These are phyloP conservation scores for Embiotoca jacksoni DNA, from an alignment of 2,113 vertebrate species.

Conservation along the genomic window DNA sequence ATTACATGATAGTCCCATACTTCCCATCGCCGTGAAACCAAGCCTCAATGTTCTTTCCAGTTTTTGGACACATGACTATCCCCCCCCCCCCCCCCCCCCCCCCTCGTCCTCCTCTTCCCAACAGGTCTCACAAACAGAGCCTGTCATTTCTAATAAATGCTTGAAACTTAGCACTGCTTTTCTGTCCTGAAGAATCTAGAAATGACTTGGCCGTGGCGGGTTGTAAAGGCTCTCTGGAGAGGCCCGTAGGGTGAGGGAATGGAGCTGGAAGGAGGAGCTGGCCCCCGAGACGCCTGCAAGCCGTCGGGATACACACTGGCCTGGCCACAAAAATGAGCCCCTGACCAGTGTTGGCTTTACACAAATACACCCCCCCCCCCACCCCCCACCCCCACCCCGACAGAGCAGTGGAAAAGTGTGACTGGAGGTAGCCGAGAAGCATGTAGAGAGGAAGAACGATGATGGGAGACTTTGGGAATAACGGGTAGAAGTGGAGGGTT, in stretches of 20 bases:
- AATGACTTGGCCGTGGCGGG: slow-evolving; percentile 66
- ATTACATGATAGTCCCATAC: slow-evolving; percentile 61
- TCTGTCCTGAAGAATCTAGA: slow-evolving; percentile 51
- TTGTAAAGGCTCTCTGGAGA: slow-evolving; percentile 66
- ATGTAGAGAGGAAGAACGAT: slow-evolving; percentile 53
- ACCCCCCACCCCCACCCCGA: slow-evolving; percentile 59
- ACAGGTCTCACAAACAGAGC: slow-evolving; percentile 64
- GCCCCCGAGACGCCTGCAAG: slow-evolving; percentile 66
- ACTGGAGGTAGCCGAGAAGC: slow-evolving; percentile 65
- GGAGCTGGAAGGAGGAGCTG: slow-evolving; percentile 75
- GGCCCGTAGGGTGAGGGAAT: slow-evolving; percentile 77
- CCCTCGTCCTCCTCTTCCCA: slow-evolving; percentile 29
- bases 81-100: no score
- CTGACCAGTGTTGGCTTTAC: slow-evolving; percentile 69
- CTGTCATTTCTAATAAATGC: slow-evolving; percentile 77
- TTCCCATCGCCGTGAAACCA: slow-evolving; percentile 65
- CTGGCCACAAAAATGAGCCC: slow-evolving; percentile 65
- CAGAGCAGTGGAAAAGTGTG: slow-evolving; percentile 74
- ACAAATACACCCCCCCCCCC: slow-evolving; percentile 70
- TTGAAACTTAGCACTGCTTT: slow-evolving; percentile 62
- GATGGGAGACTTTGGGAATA: slow-evolving; percentile 67
- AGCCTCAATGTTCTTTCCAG: slow-evolving; percentile 62
- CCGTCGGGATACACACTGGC: slow-evolving; percentile 76
- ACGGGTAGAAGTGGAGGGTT: slow-evolving; percentile 45
- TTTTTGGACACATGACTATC: slow-evolving; percentile 52